A percentile compares a stretch with the other conserved stretches of the same genome.
phyloP scores from a whole-genome alignment of 2,797 vertebrate genomes.

The Euthynnus affinis region DNA sequence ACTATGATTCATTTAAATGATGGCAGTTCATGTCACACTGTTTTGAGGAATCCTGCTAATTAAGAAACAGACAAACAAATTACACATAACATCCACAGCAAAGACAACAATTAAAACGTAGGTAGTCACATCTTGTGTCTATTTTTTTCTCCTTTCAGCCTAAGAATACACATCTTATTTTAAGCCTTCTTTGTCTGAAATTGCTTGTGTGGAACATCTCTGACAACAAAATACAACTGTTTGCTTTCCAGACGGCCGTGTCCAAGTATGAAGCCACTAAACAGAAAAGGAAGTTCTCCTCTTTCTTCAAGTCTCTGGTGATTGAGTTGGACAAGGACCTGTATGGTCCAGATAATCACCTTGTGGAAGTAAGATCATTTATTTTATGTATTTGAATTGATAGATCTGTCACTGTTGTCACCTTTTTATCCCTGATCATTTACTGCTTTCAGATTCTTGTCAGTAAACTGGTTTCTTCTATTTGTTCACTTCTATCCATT shows the following conservation, averaged over 20 bases:
- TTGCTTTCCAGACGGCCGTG: constrained; percentile 90
- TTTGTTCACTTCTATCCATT: background rate
- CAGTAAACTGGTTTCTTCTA: background rate
- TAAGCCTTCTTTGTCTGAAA: too few species aligned
- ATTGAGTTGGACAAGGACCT: constrained; percentile 99
- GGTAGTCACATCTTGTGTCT: too few species aligned
- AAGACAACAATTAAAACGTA: too few species aligned
- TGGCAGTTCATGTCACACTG: too few species aligned
- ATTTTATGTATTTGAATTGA: background rate
- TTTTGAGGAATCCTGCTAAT: too few species aligned
- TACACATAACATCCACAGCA: too few species aligned
- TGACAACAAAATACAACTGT: background rate
- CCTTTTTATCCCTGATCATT: accelerated
- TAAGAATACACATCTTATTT: too few species aligned
- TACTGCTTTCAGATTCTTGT: background rate
- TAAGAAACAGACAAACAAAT: too few species aligned
- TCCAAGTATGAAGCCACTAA: constrained; percentile 99
- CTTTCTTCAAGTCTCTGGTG: constrained; percentile 99
- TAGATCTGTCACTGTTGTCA: background rate
- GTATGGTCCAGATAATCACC: constrained; percentile 99
- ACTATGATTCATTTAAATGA: too few species aligned
- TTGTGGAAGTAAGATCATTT: constrained; percentile 92
- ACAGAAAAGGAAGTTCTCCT: constrained; percentile 99
- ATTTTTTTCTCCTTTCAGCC: too few species aligned
- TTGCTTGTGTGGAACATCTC: background rate